Conservation (phyloP, 2,797 vertebrate genomes). For the Chaetophractus vellerosus region DNA sequence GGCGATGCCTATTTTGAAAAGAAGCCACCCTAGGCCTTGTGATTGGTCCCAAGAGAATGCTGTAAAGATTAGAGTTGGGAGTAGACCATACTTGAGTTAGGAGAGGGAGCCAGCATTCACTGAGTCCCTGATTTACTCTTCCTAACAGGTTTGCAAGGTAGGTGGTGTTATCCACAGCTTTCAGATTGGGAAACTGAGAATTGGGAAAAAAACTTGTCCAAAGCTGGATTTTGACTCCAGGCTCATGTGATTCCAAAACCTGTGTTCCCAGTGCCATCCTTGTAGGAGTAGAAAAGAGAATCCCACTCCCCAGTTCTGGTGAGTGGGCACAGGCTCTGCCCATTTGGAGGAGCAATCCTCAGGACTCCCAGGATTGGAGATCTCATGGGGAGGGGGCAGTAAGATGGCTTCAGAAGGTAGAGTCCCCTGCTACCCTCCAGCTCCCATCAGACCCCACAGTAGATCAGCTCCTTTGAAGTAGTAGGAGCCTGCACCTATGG, state of each 20-base stretch:
- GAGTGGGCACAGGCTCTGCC: background rate
- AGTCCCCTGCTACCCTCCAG: background rate
- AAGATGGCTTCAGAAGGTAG: background rate
- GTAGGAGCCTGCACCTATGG: background rate
- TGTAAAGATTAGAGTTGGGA: background rate
- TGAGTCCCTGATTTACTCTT: background rate
- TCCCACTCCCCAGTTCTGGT: background rate
- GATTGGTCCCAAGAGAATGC: background rate
- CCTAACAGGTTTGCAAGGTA: background rate
- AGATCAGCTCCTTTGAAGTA: background rate
- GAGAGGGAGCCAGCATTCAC: background rate
- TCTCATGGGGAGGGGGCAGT: background rate
- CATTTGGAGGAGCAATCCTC: background rate
- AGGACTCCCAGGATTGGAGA: background rate
- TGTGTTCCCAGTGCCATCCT: background rate
- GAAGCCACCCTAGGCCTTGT: background rate
- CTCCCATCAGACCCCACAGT: background rate
- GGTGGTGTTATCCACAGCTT: background rate
- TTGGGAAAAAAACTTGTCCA: background rate
- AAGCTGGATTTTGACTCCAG: background rate
- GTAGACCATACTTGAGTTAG: background rate
- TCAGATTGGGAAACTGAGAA: slow-evolving; percentile 20
- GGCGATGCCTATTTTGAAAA: background rate
- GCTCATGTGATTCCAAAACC: background rate
- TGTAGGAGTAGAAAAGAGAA: background rate